A percentile compares a stretch with the other conserved stretches of the same genome.
phyloP scores from a whole-genome alignment of 2,797 vertebrate genomes.

The Parauchenoglanis ngamensis region DNA sequence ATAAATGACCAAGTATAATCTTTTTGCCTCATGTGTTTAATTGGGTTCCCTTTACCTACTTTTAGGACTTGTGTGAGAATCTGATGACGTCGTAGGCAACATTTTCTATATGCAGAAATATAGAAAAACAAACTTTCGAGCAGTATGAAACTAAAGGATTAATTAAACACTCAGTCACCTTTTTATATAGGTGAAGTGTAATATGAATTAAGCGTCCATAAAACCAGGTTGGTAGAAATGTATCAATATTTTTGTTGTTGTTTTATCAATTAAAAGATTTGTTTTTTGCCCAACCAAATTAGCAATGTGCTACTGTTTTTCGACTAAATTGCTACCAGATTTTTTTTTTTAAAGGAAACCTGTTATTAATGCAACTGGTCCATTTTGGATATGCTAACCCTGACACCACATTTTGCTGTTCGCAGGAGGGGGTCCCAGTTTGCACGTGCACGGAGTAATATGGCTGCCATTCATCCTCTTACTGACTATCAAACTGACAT shows the following conservation, averaged over 20 bases:
- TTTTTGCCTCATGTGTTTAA: too few species aligned
- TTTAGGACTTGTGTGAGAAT: too few species aligned
- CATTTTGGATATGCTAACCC: neutral
- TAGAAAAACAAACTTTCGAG: too few species aligned
- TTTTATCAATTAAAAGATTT: neutral
- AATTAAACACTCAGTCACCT: neutral
- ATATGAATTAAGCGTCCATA: neutral
- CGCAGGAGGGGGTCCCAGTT: slow-evolving; percentile 68
- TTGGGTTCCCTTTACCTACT: too few species aligned
- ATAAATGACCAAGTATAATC: too few species aligned
- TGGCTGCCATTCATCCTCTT: slow-evolving; percentile 85
- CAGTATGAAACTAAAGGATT: neutral
- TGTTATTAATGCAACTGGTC: neutral
- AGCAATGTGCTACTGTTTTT: neutral
- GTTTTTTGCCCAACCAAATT: neutral
- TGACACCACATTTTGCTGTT: slow-evolving; percentile 36
- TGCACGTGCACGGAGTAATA: slow-evolving; percentile 72
- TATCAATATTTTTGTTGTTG: neutral
- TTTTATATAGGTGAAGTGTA: neutral
- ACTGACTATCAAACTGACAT: slow-evolving; percentile 94
- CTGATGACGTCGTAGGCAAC: too few species aligned
- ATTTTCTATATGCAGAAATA: too few species aligned
- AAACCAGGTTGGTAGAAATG: too few species aligned
- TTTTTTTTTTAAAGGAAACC: neutral
- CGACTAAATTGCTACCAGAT: neutral